Evolutionary conservation across 2,113 vertebrate genomes (phyloP).

Genomic region (Dasyornis broadbenti): DNA sequence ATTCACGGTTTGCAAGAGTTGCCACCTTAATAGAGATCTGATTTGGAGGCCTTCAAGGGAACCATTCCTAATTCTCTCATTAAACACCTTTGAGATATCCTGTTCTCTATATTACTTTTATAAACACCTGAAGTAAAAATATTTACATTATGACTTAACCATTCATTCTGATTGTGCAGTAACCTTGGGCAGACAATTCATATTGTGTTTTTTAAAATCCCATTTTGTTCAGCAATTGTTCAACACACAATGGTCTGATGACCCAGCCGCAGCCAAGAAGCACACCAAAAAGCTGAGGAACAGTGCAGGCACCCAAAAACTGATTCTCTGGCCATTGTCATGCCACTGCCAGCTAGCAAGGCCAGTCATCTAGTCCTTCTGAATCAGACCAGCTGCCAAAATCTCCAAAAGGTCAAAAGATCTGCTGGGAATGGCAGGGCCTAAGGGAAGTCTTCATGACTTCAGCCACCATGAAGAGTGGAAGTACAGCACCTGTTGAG

Average conservation of each 20-base stretch:
- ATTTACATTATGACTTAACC: conserved; percentile 40
- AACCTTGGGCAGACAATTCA: conserved; percentile 45
- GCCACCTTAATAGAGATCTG: neutral
- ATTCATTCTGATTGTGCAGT: conserved; percentile 10
- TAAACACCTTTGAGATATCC: conserved; percentile 19
- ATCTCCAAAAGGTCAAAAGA: neutral
- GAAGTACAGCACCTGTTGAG: neutral
- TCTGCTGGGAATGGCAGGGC: neutral
- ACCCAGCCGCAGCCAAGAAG: conserved; percentile 14
- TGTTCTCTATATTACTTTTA: conserved; percentile 20
- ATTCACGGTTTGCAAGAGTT: neutral
- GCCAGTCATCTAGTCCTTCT: neutral
- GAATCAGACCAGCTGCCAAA: neutral
- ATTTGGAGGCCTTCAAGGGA: neutral
- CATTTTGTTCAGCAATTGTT: neutral
- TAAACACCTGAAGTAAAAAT: conserved; percentile 50
- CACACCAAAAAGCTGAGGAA: neutral
- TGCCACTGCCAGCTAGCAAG: neutral
- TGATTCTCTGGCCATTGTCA: neutral
- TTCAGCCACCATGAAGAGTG: neutral
- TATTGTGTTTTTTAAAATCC: neutral
- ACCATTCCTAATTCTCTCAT: neutral
- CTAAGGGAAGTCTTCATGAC: neutral
- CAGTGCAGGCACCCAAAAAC: neutral
- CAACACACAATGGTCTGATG: conserved; percentile 1